These are phyloP conservation scores for Hemicrepidius hirtus DNA, from an alignment of 2,888 invertebrate genomes.

Conservation along the genomic window DNA sequence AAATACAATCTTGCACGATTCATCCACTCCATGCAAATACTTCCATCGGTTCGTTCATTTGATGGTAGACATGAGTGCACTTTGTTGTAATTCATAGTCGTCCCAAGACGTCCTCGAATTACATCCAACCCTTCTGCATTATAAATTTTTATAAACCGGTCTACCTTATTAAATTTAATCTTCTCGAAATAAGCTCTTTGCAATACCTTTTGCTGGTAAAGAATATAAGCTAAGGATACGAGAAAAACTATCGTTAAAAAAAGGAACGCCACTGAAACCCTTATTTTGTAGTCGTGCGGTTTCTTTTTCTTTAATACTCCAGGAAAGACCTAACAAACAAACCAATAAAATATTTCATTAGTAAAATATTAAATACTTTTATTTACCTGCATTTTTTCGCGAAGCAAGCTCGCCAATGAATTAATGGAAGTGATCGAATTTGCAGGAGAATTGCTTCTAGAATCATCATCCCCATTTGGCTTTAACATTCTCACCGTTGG, in stretches of 20 bases:
- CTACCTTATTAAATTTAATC: slow-evolving; percentile 88
- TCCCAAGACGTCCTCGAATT: slow-evolving; percentile 80
- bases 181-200: slow-evolving; percentile 89
- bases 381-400: slow-evolving; percentile 86
- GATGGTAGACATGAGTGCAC: slow-evolving; percentile 83
- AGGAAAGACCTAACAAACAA: slow-evolving; percentile 79
- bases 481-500: slow-evolving; percentile 72
- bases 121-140: slow-evolving; percentile 80
- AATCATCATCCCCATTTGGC: slow-evolving; percentile 74
- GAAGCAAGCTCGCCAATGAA: slow-evolving; percentile 87
- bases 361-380: not conserved
- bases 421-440: slow-evolving; percentile 90
- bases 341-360: not conserved
- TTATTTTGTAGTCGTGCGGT: slow-evolving; percentile 85
- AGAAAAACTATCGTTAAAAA: slow-evolving; percentile 88
- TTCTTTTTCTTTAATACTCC: slow-evolving; percentile 81
- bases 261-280: slow-evolving; percentile 86
- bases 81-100: slow-evolving; percentile 78
- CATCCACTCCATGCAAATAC: slow-evolving; percentile 90
- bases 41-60: slow-evolving; percentile 76
- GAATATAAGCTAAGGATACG: slow-evolving; percentile 88
- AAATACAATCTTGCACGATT: slow-evolving; percentile 83
- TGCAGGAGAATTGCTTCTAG: slow-evolving; percentile 80
- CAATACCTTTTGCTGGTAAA: slow-evolving; percentile 88
- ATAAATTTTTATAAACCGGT: slow-evolving; percentile 83